phyloP scores from a whole-genome alignment of 1,140 invertebrate species.

The Patella vulgata region DNA sequence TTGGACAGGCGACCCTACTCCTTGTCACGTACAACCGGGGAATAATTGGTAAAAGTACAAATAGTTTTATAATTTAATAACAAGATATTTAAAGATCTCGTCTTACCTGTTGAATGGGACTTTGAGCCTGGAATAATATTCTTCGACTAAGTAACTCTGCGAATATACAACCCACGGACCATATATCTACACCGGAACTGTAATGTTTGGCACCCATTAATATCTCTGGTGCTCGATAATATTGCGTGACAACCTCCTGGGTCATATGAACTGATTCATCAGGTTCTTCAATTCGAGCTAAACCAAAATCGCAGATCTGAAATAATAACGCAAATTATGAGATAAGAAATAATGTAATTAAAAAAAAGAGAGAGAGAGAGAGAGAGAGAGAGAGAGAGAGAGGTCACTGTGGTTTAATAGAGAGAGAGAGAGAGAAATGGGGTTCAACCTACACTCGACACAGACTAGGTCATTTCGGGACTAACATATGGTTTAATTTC shows the following conservation, averaged over 20 bases:
- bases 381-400: too few species aligned
- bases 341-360: neutral
- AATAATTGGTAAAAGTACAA: too few species aligned
- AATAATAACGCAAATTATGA: slow-evolving; percentile 11
- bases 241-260: slow-evolving; percentile 91
- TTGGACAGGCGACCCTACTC: too few species aligned
- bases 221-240: slow-evolving; percentile 81
- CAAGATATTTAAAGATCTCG: too few species aligned
- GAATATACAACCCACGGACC: slow-evolving; percentile 99
- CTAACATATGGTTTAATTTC: too few species aligned
- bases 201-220: slow-evolving; percentile 70
- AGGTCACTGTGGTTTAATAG: too few species aligned
- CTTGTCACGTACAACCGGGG: too few species aligned
- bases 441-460: too few species aligned
- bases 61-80: too few species aligned
- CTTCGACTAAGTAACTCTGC: slow-evolving; percentile 93
- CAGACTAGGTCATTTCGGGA: too few species aligned
- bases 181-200: slow-evolving; percentile 91
- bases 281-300: slow-evolving; percentile 93
- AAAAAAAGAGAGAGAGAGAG: neutral
- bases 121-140: slow-evolving; percentile 97
- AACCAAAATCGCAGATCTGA: slow-evolving; percentile 97
- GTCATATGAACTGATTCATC: slow-evolving; percentile 94
- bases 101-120: slow-evolving; percentile 89
- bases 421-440: too few species aligned